Percentiles rank a stretch among this genome's conserved stretches.
These are phyloP conservation scores for Drosophila melanosoma DNA, from an alignment of 2,888 invertebrate genomes.

Conservation along the genomic window DNA sequence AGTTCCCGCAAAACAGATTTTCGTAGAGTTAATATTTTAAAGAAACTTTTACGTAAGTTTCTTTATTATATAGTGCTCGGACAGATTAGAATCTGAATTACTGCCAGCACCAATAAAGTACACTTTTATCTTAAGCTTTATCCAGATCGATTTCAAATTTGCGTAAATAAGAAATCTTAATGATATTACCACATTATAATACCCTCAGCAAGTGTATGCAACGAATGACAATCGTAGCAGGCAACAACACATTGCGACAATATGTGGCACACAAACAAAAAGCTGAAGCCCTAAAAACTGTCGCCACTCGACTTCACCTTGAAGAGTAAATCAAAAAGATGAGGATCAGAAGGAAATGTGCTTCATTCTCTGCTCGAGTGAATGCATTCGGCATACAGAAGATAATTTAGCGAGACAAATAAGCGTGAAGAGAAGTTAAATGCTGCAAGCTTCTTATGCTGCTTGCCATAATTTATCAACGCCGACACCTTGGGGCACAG, in stretches of 20 bases:
- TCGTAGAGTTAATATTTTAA: not conserved
- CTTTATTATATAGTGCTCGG: not conserved
- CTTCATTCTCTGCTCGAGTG: constrained; percentile 25
- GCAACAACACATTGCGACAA: constrained; percentile 61
- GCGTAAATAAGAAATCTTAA: not conserved
- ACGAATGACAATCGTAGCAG: constrained; percentile 18
- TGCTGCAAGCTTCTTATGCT: constrained; percentile 28
- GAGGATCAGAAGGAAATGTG: constrained; percentile 5
- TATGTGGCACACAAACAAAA: constrained; percentile 37
- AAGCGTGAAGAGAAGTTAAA: constrained; percentile 40
- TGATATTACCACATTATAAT: not conserved
- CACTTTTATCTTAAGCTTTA: not conserved
- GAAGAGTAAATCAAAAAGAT: constrained; percentile 23
- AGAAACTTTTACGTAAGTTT: not conserved
- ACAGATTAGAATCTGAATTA: not conserved
- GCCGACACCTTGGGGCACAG: constrained; percentile 20
- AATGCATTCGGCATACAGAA: constrained; percentile 44
- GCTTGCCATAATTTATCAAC: constrained; percentile 34
- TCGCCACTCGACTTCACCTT: constrained; percentile 46
- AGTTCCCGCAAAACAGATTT: not conserved
- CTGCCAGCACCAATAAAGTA: not conserved
- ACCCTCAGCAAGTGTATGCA: not conserved
- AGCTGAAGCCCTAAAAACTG: constrained; percentile 36
- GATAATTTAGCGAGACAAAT: constrained; percentile 56
- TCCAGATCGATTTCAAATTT: not conserved